Percentiles rank a stretch among this genome's conserved stretches.
These are phyloP conservation scores for Holacanthus passer DNA, from an alignment of 2,113 vertebrate genomes.

Conservation along the genomic window DNA sequence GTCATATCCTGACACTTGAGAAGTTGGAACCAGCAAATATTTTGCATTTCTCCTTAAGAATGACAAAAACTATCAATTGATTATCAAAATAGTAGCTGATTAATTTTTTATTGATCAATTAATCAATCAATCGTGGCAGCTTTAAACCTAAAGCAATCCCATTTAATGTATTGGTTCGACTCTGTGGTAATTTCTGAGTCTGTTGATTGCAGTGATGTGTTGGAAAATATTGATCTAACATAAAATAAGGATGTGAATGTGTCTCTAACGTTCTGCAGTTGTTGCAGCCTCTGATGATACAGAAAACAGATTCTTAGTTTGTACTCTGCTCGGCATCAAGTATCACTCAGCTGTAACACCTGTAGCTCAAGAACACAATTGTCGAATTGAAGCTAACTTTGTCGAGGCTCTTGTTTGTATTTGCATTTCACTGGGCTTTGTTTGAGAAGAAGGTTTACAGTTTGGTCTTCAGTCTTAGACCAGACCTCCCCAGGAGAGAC, in stretches of 20 bases:
- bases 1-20: neutral
- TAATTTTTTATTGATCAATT: neutral
- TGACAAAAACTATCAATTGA: neutral
- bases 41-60: neutral
- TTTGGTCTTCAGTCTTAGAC: constrained; percentile 29
- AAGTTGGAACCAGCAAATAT: neutral
- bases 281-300: neutral
- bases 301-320: neutral
- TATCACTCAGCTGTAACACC: neutral
- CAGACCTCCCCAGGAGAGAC: constrained; percentile 51
- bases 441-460: constrained; percentile 34
- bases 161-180: neutral
- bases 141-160: neutral
- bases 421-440: constrained; percentile 69
- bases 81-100: neutral
- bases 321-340: neutral
- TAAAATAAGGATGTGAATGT: neutral
- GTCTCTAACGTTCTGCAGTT: neutral
- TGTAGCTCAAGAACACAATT: constrained; percentile 3
- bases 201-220: neutral
- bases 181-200: neutral
- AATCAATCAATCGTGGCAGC: neutral
- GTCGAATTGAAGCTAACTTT: constrained; percentile 24
- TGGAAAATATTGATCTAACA: neutral
- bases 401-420: constrained; percentile 53